A percentile compares a stretch with the other conserved stretches of the same genome.
These are phyloP conservation scores for Drosophila fulvimacula DNA, from an alignment of 2,888 invertebrate genomes.

Conservation along the genomic window DNA sequence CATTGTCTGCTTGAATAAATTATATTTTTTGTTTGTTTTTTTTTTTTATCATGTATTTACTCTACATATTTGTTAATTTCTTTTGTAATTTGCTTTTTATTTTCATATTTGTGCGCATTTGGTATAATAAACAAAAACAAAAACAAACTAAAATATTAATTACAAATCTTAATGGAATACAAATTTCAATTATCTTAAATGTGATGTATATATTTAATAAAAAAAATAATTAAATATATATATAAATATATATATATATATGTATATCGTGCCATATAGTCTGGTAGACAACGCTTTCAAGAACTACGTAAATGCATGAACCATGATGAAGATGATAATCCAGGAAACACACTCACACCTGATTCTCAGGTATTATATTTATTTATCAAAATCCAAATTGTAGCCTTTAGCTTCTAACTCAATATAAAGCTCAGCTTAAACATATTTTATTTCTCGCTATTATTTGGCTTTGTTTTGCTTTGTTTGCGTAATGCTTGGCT, in stretches of 20 bases:
- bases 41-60: constrained; percentile 5
- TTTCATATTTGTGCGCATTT: constrained; percentile 72
- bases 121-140: constrained; percentile 26
- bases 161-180: constrained; percentile 16
- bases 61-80: constrained; percentile 53
- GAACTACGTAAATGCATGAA: constrained; percentile 94
- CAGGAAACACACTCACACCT: constrained; percentile 89
- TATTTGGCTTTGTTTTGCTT: constrained; percentile 4
- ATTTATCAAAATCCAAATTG: constrained; percentile 34
- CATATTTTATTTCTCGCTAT: not conserved
- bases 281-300: constrained; percentile 91
- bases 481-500: constrained; percentile 19
- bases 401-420: constrained; percentile 20
- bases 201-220: constrained; percentile 25
- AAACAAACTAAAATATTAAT: constrained; percentile 15
- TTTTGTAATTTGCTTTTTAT: constrained; percentile 67
- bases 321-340: constrained; percentile 92
- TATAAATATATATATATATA: constrained; percentile 15
- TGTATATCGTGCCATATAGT: constrained; percentile 72
- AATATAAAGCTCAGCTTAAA: constrained; percentile 22
- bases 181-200: constrained; percentile 28
- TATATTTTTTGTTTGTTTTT: not conserved
- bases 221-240: constrained; percentile 1
- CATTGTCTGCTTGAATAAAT: not conserved
- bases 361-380: constrained; percentile 88